Base-by-base conservation (phyloP, 2,113 vertebrate genomes). In the Podarcis muralis region DNA sequence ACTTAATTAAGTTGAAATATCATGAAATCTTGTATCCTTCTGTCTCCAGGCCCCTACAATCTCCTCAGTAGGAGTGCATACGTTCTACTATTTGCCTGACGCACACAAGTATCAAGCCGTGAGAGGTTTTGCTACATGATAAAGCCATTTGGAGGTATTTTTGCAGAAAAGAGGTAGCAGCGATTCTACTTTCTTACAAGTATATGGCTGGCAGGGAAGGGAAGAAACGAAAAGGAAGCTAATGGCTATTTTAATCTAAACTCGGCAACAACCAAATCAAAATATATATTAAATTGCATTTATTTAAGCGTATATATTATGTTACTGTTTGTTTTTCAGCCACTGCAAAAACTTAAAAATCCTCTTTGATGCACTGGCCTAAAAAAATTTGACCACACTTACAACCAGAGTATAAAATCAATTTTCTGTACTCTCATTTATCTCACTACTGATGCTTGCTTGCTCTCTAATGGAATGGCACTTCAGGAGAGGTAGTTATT, bases 361-460 rank as follows among this genome's bases (percentile, higher is more conserved):
- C 75, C 4, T 95, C 78, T 95, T 95, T 95, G 93, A 96, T 93
- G 92, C 92, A 90, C 92, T 95, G 90, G 91, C 92, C 94, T 96
- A 87, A 96, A 96, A 12, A 95, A 94, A 93, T 96, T 97, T 97
- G 95, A 96, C 95, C 95, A 95, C 95, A 94, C 93, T 97, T 96
- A 95, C 66, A 94, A 87, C 92, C 91, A 95, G 95, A 97, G 95
- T 96, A 94, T 95, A 96, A 96, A 97, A 97, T 97, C 96, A 96
- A 96, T 97, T 97, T 96, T 96, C 96, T 95, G 92, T 93, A 93
- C 92, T 95, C 90, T 88, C 95, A 96, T 97, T 97, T 97, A 96
- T 96, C 96, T 97, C 93, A 3, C 93, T 84, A 90, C 95, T 96
- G 96, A 94, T 96, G 95, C 95, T 96, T 96, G 96, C 93, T 92